Evolutionary conservation across 1,140 invertebrate genomes (phyloP), one percentile per base, ranked within the genome.

Genomic region (Lasioglossum albipes): DNA sequence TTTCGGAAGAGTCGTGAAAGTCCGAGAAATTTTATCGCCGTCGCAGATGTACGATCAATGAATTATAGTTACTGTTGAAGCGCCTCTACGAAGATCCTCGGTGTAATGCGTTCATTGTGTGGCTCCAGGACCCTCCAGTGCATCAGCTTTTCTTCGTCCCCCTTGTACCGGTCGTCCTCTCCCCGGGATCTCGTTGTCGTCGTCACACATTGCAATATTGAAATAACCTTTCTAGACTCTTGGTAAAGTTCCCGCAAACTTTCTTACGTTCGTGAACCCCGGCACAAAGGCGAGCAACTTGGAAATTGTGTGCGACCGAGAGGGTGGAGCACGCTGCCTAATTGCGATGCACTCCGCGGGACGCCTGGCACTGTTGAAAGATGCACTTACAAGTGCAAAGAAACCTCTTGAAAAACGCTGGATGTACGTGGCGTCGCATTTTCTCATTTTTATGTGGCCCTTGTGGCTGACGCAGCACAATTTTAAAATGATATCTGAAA

Each of bases 261-360:
- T 77, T 45, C 49, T 31, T 27, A 41, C 45, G 59, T 45, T 27
- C 45, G 45, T 41, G 73, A 31, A 74, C 41, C 64, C 65, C 7
- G 36, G 68, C 76, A 83, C 74, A 83, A 85, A 78, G 67, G 79
- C 74, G 45, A 68, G 70, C 70, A 49, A 83, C 42, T 81, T 85
- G 73, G 59, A 75, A 66, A 69, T 61, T 79, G 72, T 80, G 76
- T 12, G 72, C 69, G 79, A 62, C 59, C 78, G 82, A 83, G 87
- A 13, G 84, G 81, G 85, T 82, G 86, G 84, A 62, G 74, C 54
- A 79, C 82, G 83, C 81, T 71, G 88, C 83, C 89, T 93, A 93
- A 93, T 93, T 93, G 90, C 91, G 89, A 93, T 91, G 91, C 90
- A 91, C 90, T 93, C 90, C 90, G 76, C 87, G 86, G 90, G 89